Percentiles rank a stretch among this genome's conserved stretches.
Evolutionary conservation across 1,140 invertebrate genomes (phyloP).

Genomic region (Trialeurodes vaporariorum): DNA sequence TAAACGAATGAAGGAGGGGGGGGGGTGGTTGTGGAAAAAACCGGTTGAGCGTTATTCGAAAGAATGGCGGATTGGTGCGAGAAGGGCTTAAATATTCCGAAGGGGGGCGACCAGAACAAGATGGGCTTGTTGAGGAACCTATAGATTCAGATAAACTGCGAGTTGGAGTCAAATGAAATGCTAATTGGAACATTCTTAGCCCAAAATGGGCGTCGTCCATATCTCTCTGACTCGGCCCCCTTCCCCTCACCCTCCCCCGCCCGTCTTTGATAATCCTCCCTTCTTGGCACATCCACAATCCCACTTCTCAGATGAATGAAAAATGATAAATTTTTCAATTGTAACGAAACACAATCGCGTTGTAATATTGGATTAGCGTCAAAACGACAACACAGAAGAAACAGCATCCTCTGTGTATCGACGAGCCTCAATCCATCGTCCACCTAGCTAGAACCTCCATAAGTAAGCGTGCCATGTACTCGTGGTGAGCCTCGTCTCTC

Average conservation of each 20-base stretch:
- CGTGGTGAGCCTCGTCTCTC: too few species aligned
- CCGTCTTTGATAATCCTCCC: not conserved
- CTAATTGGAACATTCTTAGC: not conserved
- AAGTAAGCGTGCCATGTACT: too few species aligned
- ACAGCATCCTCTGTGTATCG: too few species aligned
- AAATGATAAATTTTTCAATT: conserved; percentile 1
- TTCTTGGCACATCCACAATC: not conserved
- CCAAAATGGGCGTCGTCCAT: not conserved
- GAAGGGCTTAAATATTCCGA: too few species aligned
- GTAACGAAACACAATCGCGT: not conserved
- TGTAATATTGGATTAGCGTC: not conserved
- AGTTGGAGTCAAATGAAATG: not conserved
- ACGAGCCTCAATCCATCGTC: too few species aligned
- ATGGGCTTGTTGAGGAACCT: not conserved
- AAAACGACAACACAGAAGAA: not conserved
- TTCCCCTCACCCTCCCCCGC: not conserved
- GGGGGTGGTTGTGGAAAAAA: not conserved
- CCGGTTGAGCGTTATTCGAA: too few species aligned
- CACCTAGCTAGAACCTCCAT: too few species aligned
- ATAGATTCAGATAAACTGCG: not conserved
- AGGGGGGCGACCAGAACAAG: not conserved
- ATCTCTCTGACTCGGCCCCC: not conserved
- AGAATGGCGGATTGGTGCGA: too few species aligned
- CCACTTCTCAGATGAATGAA: not conserved
- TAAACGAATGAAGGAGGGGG: not conserved